Evolutionary conservation across 2,113 vertebrate species (phyloP), one percentile per base, ranked within the genome.

Genomic region (Uria aalge): DNA sequence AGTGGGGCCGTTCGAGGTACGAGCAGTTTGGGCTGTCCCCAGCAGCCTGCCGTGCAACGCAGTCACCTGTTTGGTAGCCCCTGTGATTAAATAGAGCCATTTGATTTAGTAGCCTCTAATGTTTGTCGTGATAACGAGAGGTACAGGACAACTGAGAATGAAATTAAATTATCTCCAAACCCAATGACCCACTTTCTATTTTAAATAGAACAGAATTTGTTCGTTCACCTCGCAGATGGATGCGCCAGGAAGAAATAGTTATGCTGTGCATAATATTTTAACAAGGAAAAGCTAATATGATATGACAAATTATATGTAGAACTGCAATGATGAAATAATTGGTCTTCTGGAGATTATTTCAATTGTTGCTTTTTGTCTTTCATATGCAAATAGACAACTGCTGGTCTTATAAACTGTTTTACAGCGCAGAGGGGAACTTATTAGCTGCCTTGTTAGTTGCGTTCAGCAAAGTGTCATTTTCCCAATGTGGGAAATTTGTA

Each of bases 171-270:
- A 75, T 94, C 74, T 96, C 66, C n/a, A 92, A 95, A 69, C 86
- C 76, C 64, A 72, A 45, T 95, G 86, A 96, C 83, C 90, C 68
- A 94, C 40, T 90, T 96, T 79, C 66, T 85, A 27, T 75, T 94
- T 87, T 60, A 87, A 92, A 72, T 50, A 75, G 66, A 90, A 17
- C 9, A 81, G n/a, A 92, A 94, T 89, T 94, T 85, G 9, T 75
- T 91, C 60, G 24, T 68, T 72, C 1, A 4, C 21, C 68, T 94
- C 2, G 1, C 48, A 85, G 69, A 84, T 81, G 27, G 47, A 60
- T 62, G 38, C 9, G 4, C 56, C 8, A 15, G 47, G 32, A 84
- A 93, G 64, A 92, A 91, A 87, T 16, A 34, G 50, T 63, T 75
- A 36, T 38, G 47, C 22, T 40, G 64, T 88, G 63, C 60, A 26